Evolutionary conservation across 2,113 vertebrate species (phyloP), one percentile per base, ranked within the genome.

Genomic region (Malurus alboscapulatus): DNA sequence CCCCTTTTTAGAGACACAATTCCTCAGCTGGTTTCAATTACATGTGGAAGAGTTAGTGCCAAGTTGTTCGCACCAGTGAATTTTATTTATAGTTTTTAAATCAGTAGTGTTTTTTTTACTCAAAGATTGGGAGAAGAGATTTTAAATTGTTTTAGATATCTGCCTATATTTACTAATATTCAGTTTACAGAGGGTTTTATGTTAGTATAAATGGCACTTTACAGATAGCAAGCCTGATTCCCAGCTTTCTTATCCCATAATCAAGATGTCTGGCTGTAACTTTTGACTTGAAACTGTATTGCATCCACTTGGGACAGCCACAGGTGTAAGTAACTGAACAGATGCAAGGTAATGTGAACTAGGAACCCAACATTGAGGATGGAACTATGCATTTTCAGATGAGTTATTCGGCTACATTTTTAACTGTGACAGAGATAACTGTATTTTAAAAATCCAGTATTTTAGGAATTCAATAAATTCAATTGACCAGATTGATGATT

Each of bases 41-140:
- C 72, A 90, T 0, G 1, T 94, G 59, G 75, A 94, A 85, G 17
- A 71, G 71, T 62, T 91, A 85, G 78, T 77, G 93, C 91, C 93
- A 96, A 96, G 79, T 79, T 92, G 78, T 93, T 96, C 92, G 87
- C 95, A 86, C 74, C 93, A 92, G 51, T 91, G 75, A 83, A 55
- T 88, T 96, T 94, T 96, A 94, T 91, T 94, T 96, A 92, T n/a
- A 86, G 63, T 87, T 96, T 88, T 75, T 77, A 91, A 85, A 92
- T 85, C 87, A 88, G 87, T 45, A 83, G 87, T 77, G 84, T 72
- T 14, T 42, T 90, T 92, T 87, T 71, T 74, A 71, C 51, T 80
- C 75, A 85, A 68, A 90, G 44, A 80, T 30, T 0, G 2, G 55
- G 51, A 85, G 79, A 84, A 78, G 36, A 87, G 26, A 79, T 90